Evolutionary conservation across 2,113 vertebrate genomes (phyloP).

Genomic region (Tiliqua scincoides): DNA sequence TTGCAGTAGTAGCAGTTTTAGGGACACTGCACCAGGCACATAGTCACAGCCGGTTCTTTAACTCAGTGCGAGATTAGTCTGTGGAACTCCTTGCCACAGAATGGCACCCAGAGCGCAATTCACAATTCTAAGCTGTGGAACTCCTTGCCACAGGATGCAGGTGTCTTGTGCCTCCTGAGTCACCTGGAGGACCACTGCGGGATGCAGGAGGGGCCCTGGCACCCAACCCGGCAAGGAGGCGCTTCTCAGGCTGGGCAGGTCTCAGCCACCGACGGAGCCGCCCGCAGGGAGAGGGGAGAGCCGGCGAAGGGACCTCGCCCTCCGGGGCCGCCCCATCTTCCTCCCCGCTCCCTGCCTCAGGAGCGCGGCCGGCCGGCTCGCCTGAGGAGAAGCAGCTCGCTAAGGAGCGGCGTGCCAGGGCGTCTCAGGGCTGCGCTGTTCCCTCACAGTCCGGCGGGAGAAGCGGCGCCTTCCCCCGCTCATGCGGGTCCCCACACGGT

Average conservation of each 20-base stretch:
- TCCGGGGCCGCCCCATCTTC: constrained; percentile 13
- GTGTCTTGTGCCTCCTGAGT: no score
- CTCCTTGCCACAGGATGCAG: no score
- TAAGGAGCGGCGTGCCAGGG: accelerated
- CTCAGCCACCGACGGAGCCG: constrained; percentile 25
- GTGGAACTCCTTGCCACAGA: no score
- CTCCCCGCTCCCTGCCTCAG: background rate
- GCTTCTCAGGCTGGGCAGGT: constrained; percentile 25
- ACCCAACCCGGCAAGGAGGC: no score
- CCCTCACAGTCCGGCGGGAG: background rate
- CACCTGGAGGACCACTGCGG: no score
- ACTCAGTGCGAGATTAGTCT: no score
- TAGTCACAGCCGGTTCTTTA: background rate
- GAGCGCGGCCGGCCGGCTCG: accelerated
- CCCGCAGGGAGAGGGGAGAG: background rate
- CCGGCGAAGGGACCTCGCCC: background rate
- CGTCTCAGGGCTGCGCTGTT: background rate
- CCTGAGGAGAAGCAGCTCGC: accelerated
- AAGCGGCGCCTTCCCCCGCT: accelerated
- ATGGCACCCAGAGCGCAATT: background rate
- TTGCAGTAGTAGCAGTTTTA: no score
- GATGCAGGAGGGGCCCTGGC: no score
- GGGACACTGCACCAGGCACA: no score
- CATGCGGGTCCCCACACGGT: background rate
- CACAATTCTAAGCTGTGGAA: no score